phyloP scores from a whole-genome alignment of 2,888 invertebrate genomes.

The Stramonita haemastoma region DNA sequence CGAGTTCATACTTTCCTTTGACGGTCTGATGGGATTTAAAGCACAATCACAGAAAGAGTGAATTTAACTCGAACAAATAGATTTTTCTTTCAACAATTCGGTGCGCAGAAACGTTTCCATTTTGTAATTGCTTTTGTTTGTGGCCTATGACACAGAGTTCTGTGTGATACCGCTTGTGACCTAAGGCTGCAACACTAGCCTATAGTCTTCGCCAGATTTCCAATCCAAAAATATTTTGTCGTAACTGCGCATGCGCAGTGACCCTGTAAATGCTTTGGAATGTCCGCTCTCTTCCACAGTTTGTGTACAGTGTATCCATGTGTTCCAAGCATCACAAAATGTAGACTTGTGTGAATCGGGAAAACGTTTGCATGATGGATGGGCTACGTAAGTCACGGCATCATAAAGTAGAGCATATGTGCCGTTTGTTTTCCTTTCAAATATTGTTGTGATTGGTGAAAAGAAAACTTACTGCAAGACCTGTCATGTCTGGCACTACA shows the following conservation, averaged over 20 bases:
- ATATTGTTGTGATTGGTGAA: neutral
- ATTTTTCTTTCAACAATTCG: neutral
- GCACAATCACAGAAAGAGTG: neutral
- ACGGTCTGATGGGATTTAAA: neutral
- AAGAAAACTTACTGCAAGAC: conserved; percentile 16
- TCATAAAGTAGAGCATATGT: neutral
- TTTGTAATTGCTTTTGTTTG: neutral
- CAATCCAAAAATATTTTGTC: neutral
- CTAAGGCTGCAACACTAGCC: too few relatives aligned
- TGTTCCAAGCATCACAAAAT: conserved; percentile 27
- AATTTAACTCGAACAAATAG: neutral
- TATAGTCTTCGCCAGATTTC: conserved; percentile 7
- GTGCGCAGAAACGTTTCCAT: neutral
- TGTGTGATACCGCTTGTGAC: neutral
- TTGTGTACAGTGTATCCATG: conserved; percentile 38
- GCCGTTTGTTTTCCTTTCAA: neutral
- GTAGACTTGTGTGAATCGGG: conserved; percentile 17
- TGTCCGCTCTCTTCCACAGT: conserved; percentile 28
- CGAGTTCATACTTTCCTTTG: too few relatives aligned
- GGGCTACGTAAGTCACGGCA: conserved; percentile 5
- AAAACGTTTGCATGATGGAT: neutral
- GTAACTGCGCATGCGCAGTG: neutral
- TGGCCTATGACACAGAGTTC: neutral
- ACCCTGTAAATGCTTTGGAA: conserved; percentile 22
- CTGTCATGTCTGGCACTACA: conserved; percentile 8